Evolutionary conservation across 2,113 vertebrate genomes (phyloP), one percentile per base, ranked within the genome.

Genomic region (Bubo blakistoni): DNA sequence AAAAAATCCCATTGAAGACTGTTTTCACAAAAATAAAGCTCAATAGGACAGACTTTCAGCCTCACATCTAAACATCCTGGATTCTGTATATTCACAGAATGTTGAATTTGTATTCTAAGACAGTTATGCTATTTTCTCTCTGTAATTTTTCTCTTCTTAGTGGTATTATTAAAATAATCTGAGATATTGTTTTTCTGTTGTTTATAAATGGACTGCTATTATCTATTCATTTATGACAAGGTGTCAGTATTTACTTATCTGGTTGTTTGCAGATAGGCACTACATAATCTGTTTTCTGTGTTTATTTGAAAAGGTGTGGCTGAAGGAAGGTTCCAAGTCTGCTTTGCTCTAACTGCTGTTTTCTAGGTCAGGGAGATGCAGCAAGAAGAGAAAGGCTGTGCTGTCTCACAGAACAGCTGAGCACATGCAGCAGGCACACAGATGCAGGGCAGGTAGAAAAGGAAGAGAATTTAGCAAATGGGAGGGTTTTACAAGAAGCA

Each of bases 181-280:
- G 57, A 88, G 88, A 79, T 46, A 46, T 81, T 90, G 65, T 17
- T 93, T 96, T 95, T 93, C 83, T 76, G 49, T 84, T 96, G 88
- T 96, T 94, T 94, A 89, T 79, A 97, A 97, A 94, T 94, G 92
- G 92, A 89, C 86, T 79, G 59, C 72, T 94, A 63, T 84, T 97
- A 95, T 62, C 59, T 63, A 78, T 86, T 93, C 49, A 87, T 79
- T 94, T 94, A 86, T 89, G 91, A 96, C 77, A 92, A 81, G 49
- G 89, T 87, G 73, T 95, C 57, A 92, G 69, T 71, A 66, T 90
- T 95, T 88, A 88, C 83, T 88, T 65, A 92, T 12, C 44, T 55
- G 74, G 78, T 72, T 96, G 78, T 72, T 96, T 95, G 87, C 89
- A 86, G 63, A 62, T 66, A 94, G 74, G 65, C 76, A 91, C 26